phyloP scores from a whole-genome alignment of 2,113 vertebrate species.

The Phyllostomus hastatus region DNA sequence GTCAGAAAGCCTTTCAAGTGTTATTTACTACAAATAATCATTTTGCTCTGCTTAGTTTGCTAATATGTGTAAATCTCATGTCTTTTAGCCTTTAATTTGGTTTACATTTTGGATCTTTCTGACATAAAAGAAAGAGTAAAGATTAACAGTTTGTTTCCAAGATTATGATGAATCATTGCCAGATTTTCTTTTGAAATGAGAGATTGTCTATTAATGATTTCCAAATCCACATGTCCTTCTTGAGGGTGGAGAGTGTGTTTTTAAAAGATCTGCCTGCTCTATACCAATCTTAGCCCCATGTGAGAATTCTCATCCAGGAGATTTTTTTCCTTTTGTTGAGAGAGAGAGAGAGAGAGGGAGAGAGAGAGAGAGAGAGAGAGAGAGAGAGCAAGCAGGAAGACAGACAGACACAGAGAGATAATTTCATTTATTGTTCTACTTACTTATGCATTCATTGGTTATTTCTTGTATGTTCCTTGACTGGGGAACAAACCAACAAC shows the following conservation, averaged over 20 bases:
- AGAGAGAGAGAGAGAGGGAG: too few relatives aligned
- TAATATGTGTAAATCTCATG: conserved; percentile 29
- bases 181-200: conserved; percentile 29
- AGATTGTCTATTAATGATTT: neutral
- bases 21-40: conserved; percentile 35
- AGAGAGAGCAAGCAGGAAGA: too few relatives aligned
- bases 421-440: too few relatives aligned
- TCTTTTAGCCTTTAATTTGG: neutral
- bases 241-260: neutral
- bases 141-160: conserved; percentile 27
- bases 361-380: too few relatives aligned
- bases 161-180: neutral
- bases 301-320: neutral
- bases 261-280: neutral
- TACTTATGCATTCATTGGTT: too few relatives aligned
- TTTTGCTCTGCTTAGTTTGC: neutral
- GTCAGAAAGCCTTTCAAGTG: conserved; percentile 31
- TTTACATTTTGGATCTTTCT: conserved; percentile 18
- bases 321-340: neutral
- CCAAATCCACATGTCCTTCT: neutral
- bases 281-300: neutral
- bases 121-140: conserved; percentile 5
- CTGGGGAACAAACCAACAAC: too few relatives aligned
- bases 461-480: too few relatives aligned
- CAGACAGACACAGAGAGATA: too few relatives aligned